Evolutionary conservation across 92 coral and sea anemone species (phyloP), one percentile per base, ranked within the genome.

Genomic region (Phenganax marumi): DNA sequence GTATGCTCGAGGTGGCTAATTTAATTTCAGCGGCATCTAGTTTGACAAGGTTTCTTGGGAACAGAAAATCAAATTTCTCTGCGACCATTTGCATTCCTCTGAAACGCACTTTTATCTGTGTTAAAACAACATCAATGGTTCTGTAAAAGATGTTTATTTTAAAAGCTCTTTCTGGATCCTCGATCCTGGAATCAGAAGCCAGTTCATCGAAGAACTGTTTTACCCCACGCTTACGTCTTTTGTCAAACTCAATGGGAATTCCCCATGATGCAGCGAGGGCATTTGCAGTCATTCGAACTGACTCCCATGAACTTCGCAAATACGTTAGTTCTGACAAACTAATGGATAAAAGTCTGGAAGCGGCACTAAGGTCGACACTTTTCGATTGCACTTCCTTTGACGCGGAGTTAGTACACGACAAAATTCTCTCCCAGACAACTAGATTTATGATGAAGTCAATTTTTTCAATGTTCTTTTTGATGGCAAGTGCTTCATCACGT

Each of bases 1-100:
- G n/a, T 50, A 75, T 52, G 7, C 22, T 53, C 64, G 61, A 51
- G 46, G 80, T 23, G 49, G 64, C 64, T 50, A 7, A 46, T 75
- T 75, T 21, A 9, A 51, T 51, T 53, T 75, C 62, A 21, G 80
- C 14, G 17, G 17, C 54, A 16, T 75, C 64, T 21, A 75, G 49
- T 75, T 75, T 51, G 50, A 53, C 61, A 46, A 75, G 19, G 64
- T 75, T 51, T 75, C 64, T 51, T 75, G 80, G 80, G 39, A 64
- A 64, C 9, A 64, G 48, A 53, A 75, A 75, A 24, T 51, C 80
- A 75, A 75, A 75, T 75, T 51, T 50, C 22, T 75, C 61, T 50
- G 48, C 80, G 61, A 53, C 62, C 80, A 50, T 75, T 53, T 75
- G 21, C 80, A 50, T 2, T 50, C 80, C 80, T 9, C 18, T 53